A percentile compares a stretch with the other conserved stretches of the same genome.
phyloP scores from a whole-genome alignment of 92 coral and sea anemone genomes.

The Ricordea florida region DNA sequence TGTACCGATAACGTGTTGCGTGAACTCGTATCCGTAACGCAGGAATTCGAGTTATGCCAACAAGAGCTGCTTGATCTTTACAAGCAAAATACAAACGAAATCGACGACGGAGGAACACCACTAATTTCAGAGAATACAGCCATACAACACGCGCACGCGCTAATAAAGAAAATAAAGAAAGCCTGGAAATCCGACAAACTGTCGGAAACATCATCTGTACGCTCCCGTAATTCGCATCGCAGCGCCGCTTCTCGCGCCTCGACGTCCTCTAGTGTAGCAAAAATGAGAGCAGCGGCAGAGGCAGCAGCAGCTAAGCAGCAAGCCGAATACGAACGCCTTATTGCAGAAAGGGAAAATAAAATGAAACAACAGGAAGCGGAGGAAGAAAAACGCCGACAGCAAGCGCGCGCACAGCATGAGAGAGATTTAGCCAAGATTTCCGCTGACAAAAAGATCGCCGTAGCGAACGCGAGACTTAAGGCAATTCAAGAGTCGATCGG shows the following conservation, averaged over 20 bases:
- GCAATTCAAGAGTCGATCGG: slow-evolving; percentile 7
- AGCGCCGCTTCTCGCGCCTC: not conserved
- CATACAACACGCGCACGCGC: not conserved
- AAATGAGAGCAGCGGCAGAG: slow-evolving; percentile 19
- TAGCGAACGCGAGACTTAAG: not conserved
- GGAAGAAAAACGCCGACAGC: slow-evolving; percentile 10
- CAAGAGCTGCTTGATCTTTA: too few species aligned
- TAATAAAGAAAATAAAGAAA: too few species aligned
- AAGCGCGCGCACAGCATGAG: slow-evolving; percentile 19
- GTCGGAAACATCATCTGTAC: not conserved
- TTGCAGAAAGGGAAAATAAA: slow-evolving; percentile 6
- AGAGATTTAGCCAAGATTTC: slow-evolving; percentile 11
- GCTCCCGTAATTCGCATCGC: slow-evolving; percentile 9
- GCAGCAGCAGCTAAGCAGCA: slow-evolving; percentile 34
- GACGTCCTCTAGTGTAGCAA: not conserved
- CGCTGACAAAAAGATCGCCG: not conserved
- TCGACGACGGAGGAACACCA: not conserved
- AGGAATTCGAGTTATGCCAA: too few species aligned
- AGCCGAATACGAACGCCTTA: slow-evolving; percentile 27
- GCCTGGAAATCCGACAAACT: slow-evolving; percentile 1
- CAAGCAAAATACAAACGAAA: not conserved
- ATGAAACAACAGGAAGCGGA: slow-evolving; percentile 22
- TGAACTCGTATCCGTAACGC: too few species aligned
- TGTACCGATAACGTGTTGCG: not conserved
- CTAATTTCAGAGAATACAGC: not conserved